Evolutionary conservation across 2,113 vertebrate genomes (phyloP), one percentile per base, ranked within the genome.

Genomic region (Taxidea taxus): DNA sequence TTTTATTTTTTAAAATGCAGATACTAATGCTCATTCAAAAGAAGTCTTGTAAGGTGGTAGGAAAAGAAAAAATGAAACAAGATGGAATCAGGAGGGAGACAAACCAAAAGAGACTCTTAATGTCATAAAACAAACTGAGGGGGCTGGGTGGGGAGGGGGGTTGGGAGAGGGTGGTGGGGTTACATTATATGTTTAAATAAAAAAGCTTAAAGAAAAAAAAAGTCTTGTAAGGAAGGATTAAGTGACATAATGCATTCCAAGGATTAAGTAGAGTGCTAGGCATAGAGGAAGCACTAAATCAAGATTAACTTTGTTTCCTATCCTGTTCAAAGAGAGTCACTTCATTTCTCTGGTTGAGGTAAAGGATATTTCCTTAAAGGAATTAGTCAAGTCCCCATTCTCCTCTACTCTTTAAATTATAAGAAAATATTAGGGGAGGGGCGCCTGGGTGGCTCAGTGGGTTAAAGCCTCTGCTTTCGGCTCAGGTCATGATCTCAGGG

Each of bases 271-370:
- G 5, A 82, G 29, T 94, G 56, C 60, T 58, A 94, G 39, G 56
- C 72, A 91, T 42, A 96, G 51, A 85, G n/a, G 60, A 82, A 85
- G 10, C 58, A 44, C 42, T 91, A 92, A 78, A 60, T 44, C 20
- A 20, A 44, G 75, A 37, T 20, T 75, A 85, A 70, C 4, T 66
- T 97, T 6, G 31, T 82, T 70, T 56, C 49, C 12, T 54, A 8
- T 72, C 16, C 3, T 27, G 0, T 83, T 87, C 47, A 86, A 91
- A 85, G 58, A 75, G 16, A 70, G 12, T 82, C n/a, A 92, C 49
- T 82, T 82, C n/a, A 86, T 70, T 74, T 97, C 27, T 88, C 29
- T 90, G n/a, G 10, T 84, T 85, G 44, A 87, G 51, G 23, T 95
- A 44, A 89, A 91, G 12, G 18, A 37, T 81, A 10, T 62, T 49